These are phyloP conservation scores for Cactoblastis cactorum DNA, from an alignment of 2,888 invertebrate genomes.

Conservation along the genomic window DNA sequence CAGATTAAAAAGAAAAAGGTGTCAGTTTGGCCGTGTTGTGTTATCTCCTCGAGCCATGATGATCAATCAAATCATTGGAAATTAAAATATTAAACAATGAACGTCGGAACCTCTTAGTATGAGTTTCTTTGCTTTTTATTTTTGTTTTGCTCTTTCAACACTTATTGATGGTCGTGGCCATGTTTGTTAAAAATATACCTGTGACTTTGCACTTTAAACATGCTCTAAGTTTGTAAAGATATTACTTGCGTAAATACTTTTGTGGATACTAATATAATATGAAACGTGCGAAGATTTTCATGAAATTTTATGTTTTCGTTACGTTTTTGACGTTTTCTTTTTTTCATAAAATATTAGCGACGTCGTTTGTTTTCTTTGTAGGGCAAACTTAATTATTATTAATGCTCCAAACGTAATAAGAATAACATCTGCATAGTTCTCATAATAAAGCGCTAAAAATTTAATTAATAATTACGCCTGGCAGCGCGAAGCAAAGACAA, in stretches of 20 bases:
- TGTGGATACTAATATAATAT: neutral
- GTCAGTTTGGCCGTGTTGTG: slow-evolving; percentile 55
- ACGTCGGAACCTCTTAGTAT: slow-evolving; percentile 33
- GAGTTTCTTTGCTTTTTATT: slow-evolving; percentile 4
- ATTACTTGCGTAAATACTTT: neutral
- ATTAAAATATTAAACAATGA: slow-evolving; percentile 60
- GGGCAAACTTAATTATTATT: no score
- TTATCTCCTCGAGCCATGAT: slow-evolving; percentile 56
- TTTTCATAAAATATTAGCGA: no score
- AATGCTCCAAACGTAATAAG: no score
- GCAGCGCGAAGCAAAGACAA: slow-evolving; percentile 35
- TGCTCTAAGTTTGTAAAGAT: neutral
- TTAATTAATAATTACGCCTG: slow-evolving; percentile 64
- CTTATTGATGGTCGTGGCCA: slow-evolving; percentile 5
- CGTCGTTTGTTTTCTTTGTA: no score
- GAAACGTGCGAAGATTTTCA: no score
- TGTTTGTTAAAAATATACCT: neutral
- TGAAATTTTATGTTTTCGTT: neutral
- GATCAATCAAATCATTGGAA: slow-evolving; percentile 66
- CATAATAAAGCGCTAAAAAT: slow-evolving; percentile 65
- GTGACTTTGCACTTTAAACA: neutral
- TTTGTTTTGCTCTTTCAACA: neutral
- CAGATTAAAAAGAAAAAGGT: slow-evolving; percentile 33
- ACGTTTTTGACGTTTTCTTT: no score
- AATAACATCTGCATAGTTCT: slow-evolving; percentile 53